phyloP scores from a whole-genome alignment of 2,888 invertebrate species.

The Ennomos erosarius region DNA sequence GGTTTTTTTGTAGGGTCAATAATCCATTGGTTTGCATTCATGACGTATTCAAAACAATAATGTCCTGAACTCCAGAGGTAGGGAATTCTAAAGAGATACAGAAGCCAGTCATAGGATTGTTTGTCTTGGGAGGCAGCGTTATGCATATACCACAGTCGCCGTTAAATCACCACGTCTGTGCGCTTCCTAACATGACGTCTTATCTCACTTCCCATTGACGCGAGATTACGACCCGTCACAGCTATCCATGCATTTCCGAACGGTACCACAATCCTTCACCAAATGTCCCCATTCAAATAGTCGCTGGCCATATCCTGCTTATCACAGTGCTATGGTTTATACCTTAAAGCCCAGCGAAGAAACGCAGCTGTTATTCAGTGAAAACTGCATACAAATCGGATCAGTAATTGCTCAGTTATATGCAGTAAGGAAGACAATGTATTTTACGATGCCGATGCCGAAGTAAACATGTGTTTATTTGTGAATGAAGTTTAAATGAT shows the following conservation, averaged over 20 bases:
- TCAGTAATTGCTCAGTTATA: conserved; percentile 1
- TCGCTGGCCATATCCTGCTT: neutral
- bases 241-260: conserved; percentile 34
- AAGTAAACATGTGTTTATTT: conserved; percentile 9
- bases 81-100: too few species aligned
- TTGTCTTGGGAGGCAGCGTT: too few species aligned
- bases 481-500: conserved; percentile 28
- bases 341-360: neutral
- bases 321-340: neutral
- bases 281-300: neutral
- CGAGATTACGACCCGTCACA: conserved; percentile 54
- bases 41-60: too few species aligned
- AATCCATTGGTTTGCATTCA: too few species aligned
- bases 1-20: too few species aligned
- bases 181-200: conserved; percentile 32
- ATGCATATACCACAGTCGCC: neutral
- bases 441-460: conserved; percentile 3
- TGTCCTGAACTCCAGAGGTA: too few species aligned
- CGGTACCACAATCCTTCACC: neutral
- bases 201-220: conserved; percentile 62
- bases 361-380: neutral
- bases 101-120: too few species aligned
- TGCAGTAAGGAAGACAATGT: neutral
- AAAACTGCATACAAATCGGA: conserved; percentile 2
- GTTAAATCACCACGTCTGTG: conserved; percentile 20